These are phyloP conservation scores for Syngnathus rostellatus DNA, from an alignment of 2,797 vertebrate species.

Conservation along the genomic window DNA sequence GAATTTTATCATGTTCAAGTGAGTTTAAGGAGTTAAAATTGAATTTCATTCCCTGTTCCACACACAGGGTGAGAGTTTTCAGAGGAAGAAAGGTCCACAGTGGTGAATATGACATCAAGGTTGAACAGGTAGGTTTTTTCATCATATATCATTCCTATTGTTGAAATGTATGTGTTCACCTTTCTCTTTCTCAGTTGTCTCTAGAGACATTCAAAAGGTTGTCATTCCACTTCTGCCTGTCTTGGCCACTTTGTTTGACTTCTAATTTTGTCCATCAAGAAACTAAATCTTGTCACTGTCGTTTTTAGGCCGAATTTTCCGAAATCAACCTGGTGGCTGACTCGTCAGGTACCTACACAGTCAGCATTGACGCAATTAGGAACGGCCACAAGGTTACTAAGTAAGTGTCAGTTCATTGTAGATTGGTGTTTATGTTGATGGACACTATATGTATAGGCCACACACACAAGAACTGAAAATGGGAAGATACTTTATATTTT, in stretches of 20 bases:
- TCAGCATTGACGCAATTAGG: conserved; percentile 79
- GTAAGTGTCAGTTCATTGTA: conserved; percentile 51
- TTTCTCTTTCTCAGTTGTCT: neutral
- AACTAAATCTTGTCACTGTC: conserved; percentile 15
- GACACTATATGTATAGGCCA: neutral
- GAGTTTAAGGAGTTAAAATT: conserved; percentile 2
- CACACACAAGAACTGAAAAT: neutral
- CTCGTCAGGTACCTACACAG: conserved; percentile 75
- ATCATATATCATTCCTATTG: too few species aligned
- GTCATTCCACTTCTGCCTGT: neutral
- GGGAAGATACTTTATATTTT: neutral
- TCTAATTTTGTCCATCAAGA: conserved; percentile 17
- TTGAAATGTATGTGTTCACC: neutral
- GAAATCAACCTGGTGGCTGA: conserved; percentile 83
- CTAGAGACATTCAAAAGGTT: neutral
- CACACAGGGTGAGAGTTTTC: conserved; percentile 79
- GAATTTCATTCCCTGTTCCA: conserved; percentile 22
- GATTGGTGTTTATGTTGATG: neutral
- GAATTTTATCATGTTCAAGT: neutral
- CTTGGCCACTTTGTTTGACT: conserved; percentile 13
- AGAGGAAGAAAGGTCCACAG: conserved; percentile 82
- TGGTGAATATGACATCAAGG: conserved; percentile 83
- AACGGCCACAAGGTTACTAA: conserved; percentile 78
- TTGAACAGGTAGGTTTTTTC: conserved; percentile 76
- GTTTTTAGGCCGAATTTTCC: conserved; percentile 79